phyloP scores from a whole-genome alignment of 1,140 invertebrate genomes.

The Zaprionus kolodkinae region DNA sequence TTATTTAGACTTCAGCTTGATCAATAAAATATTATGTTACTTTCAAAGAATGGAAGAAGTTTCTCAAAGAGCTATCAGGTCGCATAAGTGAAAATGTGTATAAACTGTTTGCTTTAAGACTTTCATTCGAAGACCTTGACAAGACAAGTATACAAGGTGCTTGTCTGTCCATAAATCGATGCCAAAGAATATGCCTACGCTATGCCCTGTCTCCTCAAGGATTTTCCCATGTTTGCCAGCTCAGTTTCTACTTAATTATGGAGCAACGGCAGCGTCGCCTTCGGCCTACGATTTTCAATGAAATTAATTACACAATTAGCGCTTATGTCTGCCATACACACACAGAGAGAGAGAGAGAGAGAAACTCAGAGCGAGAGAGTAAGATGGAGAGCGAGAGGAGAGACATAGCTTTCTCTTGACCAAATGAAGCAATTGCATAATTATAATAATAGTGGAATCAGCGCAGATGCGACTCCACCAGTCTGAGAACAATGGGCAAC shows the following conservation, averaged over 20 bases:
- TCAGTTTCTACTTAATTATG: constrained; percentile 27
- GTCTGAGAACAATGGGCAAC: neutral
- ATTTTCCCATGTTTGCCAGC: neutral
- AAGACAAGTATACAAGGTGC: neutral
- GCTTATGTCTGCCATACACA: constrained; percentile 11
- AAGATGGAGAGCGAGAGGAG: neutral
- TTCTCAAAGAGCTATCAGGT: neutral
- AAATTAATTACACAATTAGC: constrained; percentile 65
- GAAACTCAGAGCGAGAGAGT: neutral
- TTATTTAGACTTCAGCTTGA: neutral
- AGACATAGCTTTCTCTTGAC: neutral
- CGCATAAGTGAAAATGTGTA: neutral
- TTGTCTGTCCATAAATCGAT: constrained; percentile 51
- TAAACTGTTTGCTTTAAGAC: neutral
- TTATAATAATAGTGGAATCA: constrained; percentile 30
- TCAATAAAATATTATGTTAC: neutral
- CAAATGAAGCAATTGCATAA: constrained; percentile 23
- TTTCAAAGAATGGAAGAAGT: no score
- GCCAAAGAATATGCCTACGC: constrained; percentile 39
- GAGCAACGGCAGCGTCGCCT: neutral
- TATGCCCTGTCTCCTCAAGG: neutral
- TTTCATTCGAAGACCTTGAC: neutral
- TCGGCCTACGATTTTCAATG: constrained; percentile 28
- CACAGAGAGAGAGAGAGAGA: neutral
- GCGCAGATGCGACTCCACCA: constrained; percentile 18